Conservation (phyloP, 2,797 vertebrate genomes). For the Labroides dimidiatus region DNA sequence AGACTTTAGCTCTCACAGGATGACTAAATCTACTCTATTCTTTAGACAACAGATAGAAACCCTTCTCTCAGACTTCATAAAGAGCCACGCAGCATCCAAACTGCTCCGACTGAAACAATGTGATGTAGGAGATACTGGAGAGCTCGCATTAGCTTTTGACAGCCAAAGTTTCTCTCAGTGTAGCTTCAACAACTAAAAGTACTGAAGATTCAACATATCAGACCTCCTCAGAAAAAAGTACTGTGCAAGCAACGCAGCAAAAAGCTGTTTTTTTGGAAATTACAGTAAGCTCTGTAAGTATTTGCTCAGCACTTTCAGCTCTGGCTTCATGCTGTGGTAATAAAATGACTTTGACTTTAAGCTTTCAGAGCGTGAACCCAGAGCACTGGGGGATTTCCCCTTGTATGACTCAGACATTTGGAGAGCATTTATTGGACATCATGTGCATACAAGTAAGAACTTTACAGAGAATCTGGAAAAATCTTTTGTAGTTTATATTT, state of each 20-base stretch:
- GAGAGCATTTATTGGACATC: neutral
- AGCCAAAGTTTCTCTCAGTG: constrained; percentile 11
- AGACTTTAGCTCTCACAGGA: neutral
- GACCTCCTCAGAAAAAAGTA: constrained; percentile 42
- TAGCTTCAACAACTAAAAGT: constrained; percentile 23
- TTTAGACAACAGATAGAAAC: neutral
- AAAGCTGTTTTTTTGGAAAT: constrained; percentile 32
- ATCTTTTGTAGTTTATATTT: neutral
- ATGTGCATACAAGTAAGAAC: neutral
- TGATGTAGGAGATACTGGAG: neutral
- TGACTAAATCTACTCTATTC: neutral
- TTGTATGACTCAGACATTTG: neutral
- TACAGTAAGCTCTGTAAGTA: constrained; percentile 11
- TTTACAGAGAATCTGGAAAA: neutral
- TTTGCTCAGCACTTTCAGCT: constrained; percentile 41
- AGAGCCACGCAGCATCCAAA: neutral
- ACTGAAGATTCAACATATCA: constrained; percentile 41
- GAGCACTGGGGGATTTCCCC: constrained; percentile 1
- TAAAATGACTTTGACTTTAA: constrained; percentile 12
- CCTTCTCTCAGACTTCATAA: neutral
- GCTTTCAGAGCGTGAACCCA: constrained; percentile 31
- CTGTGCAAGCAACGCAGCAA: constrained; percentile 28
- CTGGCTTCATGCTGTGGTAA: constrained; percentile 7
- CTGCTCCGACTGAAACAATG: neutral
- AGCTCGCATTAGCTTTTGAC: neutral